Percentiles rank a stretch among this genome's conserved stretches.
Conservation (phyloP, 2,113 vertebrate genomes). For the Nicator chloris region DNA sequence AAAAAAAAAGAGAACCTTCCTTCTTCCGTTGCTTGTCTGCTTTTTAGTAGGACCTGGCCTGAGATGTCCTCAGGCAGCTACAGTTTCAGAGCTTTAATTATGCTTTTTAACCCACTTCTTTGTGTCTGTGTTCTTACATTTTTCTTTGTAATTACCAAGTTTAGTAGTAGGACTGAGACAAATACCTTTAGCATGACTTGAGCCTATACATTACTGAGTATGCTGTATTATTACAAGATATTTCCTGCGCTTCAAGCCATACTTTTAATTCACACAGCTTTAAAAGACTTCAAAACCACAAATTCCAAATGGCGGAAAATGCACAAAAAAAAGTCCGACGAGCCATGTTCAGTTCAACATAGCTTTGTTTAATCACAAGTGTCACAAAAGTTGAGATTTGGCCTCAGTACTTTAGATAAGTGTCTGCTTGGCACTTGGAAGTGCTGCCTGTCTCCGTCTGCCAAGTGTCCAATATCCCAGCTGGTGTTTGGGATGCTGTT, state of each 20-base stretch:
- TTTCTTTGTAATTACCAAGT: slow-evolving; percentile 72
- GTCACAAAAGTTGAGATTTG: slow-evolving; percentile 40
- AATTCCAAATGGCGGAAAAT: slow-evolving; percentile 21
- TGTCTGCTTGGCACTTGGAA: slow-evolving; percentile 34
- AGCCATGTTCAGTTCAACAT: slow-evolving; percentile 30
- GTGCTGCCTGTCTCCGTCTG: neutral
- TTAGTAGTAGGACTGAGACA: slow-evolving; percentile 65
- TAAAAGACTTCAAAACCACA: slow-evolving; percentile 50
- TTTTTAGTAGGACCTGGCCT: slow-evolving; percentile 44
- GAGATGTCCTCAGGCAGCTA: slow-evolving; percentile 64
- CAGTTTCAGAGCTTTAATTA: slow-evolving; percentile 74
- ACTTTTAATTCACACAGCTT: slow-evolving; percentile 54
- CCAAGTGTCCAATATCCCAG: neutral
- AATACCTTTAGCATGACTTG: slow-evolving; percentile 74
- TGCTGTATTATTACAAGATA: slow-evolving; percentile 60
- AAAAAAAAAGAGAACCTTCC: neutral
- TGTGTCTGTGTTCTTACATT: slow-evolving; percentile 69
- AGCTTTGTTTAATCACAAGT: slow-evolving; percentile 15
- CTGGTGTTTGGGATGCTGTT: neutral
- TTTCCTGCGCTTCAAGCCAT: slow-evolving; percentile 66
- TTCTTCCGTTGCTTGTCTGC: slow-evolving; percentile 19
- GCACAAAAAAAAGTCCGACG: slow-evolving; percentile 16
- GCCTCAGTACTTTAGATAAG: slow-evolving; percentile 27
- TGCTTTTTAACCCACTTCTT: slow-evolving; percentile 71
- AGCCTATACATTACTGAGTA: slow-evolving; percentile 53